These are phyloP conservation scores for Haliaeetus leucogaster DNA, from an alignment of 2,113 vertebrate species.

Conservation along the genomic window DNA sequence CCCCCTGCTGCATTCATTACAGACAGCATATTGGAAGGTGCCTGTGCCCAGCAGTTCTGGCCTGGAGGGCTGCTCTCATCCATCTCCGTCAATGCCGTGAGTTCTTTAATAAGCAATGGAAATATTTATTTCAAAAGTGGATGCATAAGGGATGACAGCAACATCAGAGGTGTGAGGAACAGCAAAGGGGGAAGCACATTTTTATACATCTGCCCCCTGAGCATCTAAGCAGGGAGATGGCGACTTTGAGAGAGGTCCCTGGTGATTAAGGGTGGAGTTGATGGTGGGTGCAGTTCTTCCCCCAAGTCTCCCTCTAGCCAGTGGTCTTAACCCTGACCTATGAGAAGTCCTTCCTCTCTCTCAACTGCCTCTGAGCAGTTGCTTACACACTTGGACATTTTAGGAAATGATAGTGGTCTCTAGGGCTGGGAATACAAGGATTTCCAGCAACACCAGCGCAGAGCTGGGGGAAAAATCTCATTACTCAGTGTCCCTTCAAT, in stretches of 20 bases:
- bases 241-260: background rate
- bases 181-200: background rate
- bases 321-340: background rate
- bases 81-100: rapidly evolving
- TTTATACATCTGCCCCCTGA: background rate
- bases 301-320: background rate
- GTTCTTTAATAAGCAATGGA: background rate
- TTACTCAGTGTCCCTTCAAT: background rate
- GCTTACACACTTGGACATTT: background rate
- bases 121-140: background rate
- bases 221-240: background rate
- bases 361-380: background rate
- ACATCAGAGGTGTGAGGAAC: background rate
- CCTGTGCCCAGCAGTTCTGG: background rate
- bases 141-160: background rate
- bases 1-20: background rate
- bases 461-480: background rate
- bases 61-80: background rate
- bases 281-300: background rate
- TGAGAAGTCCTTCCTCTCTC: background rate
- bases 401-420: background rate
- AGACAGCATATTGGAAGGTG: background rate
- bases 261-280: background rate
- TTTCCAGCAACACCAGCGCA: background rate
- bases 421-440: background rate